These are phyloP conservation scores for Chamaea fasciata DNA, from an alignment of 2,113 vertebrate genomes.

Conservation along the genomic window DNA sequence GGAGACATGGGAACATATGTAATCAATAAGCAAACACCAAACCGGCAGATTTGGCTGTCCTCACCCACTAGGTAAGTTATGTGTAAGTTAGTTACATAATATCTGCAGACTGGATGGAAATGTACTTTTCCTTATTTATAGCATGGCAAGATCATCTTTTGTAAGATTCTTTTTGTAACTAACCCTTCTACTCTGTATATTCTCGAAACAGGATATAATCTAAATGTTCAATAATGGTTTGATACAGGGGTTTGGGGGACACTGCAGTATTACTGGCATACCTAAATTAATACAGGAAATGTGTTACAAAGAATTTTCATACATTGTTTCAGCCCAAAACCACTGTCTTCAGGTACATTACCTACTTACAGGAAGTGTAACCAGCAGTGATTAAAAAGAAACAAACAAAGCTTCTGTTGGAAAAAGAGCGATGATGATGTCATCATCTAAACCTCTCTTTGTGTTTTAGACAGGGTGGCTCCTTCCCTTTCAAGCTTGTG, in stretches of 20 bases:
- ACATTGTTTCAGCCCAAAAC: background rate
- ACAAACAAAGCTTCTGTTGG: background rate
- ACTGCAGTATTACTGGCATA: background rate
- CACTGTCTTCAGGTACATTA: background rate
- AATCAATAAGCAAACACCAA: conserved; percentile 97
- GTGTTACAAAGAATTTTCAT: background rate
- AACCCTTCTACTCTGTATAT: background rate
- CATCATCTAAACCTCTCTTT: conserved; percentile 31
- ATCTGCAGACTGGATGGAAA: background rate
- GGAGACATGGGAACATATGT: conserved; percentile 88
- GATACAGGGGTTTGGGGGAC: background rate
- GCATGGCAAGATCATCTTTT: accelerated
- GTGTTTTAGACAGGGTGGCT: conserved; percentile 50
- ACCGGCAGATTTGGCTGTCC: conserved; percentile 94
- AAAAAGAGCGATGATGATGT: background rate
- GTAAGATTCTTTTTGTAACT: background rate
- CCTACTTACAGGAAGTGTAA: background rate
- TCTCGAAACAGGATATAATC: background rate
- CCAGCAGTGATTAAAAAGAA: background rate
- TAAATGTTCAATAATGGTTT: background rate
- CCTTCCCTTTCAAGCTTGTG: conserved; percentile 32
- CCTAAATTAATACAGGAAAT: background rate
- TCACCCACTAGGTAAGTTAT: conserved; percentile 86
- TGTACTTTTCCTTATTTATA: background rate
- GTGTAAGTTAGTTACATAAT: background rate